A percentile compares a stretch with the other conserved stretches of the same genome.
Conservation (phyloP, 2,888 invertebrate genomes). For the Leptopilina drosophilae region DNA sequence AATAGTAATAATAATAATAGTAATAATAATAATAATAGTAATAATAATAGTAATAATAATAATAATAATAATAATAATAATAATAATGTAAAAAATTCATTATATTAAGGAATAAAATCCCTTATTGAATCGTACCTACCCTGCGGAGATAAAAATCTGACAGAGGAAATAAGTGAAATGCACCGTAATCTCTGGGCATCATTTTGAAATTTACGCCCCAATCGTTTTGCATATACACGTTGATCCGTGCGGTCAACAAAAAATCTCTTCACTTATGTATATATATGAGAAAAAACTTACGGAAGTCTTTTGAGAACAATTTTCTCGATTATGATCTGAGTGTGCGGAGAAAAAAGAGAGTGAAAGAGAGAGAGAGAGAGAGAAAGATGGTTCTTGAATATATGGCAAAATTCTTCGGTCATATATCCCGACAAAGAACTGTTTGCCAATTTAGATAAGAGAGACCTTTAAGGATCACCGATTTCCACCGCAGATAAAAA, state of each 20-base stretch:
- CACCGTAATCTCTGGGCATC: conserved; percentile 28
- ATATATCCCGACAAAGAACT: conserved; percentile 51
- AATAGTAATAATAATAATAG: no score
- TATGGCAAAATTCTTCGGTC: conserved; percentile 30
- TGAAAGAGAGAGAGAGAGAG: no score
- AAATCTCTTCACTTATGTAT: no score
- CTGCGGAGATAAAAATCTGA: conserved; percentile 7
- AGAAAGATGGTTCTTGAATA: conserved; percentile 8
- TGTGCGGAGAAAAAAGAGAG: no score
- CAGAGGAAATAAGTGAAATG: conserved; percentile 26
- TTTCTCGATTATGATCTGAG: conserved; percentile 33
- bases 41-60: no score
- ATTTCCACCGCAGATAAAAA: conserved; percentile 52
- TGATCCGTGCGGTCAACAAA: conserved; percentile 17
- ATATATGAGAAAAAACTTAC: neutral
- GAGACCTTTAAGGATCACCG: conserved; percentile 48
- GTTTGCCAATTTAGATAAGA: conserved; percentile 55
- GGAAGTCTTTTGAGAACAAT: conserved; percentile 31
- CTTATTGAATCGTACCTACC: conserved; percentile 18
- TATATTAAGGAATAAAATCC: neutral
- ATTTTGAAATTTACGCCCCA: conserved; percentile 38
- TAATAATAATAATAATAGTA: no score
- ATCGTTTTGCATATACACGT: conserved; percentile 14
- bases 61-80: no score
- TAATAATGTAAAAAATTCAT: no score